Evolutionary conservation across 2,888 invertebrate genomes (phyloP).

Genomic region (Drosophila anceps): DNA sequence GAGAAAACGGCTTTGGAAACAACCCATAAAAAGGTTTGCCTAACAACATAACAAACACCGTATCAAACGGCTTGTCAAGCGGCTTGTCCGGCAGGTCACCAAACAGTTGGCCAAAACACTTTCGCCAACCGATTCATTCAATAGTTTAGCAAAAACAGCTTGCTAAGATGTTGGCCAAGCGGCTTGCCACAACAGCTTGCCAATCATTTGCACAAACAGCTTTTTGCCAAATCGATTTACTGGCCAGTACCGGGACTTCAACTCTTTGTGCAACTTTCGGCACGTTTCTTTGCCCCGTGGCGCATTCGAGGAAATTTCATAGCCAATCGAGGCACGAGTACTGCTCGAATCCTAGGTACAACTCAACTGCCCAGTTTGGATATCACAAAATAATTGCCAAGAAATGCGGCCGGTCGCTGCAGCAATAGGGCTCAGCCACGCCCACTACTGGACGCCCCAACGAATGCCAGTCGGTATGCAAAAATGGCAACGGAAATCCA

Average conservation of each 20-base stretch:
- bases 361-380: not conserved
- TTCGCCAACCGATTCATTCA: too few relatives aligned
- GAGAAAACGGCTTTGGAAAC: too few relatives aligned
- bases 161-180: not conserved
- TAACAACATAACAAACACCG: too few relatives aligned
- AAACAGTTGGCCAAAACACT: not conserved
- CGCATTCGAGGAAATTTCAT: not conserved
- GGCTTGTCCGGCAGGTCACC: not conserved
- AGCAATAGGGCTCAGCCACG: constrained; percentile 1
- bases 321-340: not conserved
- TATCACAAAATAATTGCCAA: constrained; percentile 14
- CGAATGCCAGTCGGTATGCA: constrained; percentile 13
- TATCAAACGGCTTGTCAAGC: not conserved
- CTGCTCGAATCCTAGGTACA: not conserved
- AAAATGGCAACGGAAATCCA: constrained; percentile 59
- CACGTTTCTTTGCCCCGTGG: not conserved
- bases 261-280: not conserved
- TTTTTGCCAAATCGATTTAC: constrained; percentile 2
- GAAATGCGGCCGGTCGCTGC: too few relatives aligned
- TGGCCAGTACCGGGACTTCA: not conserved
- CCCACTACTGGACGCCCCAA: constrained; percentile 9
- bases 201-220: not conserved
- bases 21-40: too few relatives aligned
- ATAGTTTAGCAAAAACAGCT: too few relatives aligned
- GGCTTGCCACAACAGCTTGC: not conserved